These are phyloP conservation scores for Ligdia adustata DNA, from an alignment of 2,888 invertebrate genomes.

Conservation along the genomic window DNA sequence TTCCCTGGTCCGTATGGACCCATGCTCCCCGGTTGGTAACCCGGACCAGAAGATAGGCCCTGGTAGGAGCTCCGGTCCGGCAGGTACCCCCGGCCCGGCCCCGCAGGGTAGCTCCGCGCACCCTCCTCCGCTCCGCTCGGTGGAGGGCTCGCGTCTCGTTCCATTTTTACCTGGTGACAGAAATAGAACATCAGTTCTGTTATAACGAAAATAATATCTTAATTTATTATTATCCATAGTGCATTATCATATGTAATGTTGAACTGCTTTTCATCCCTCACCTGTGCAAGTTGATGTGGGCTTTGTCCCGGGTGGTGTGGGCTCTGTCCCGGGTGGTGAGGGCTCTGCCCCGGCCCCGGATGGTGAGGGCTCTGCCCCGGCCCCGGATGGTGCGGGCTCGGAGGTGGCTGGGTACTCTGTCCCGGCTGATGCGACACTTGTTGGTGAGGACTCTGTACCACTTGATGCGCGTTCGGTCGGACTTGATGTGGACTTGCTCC, in stretches of 20 bases:
- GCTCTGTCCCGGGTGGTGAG: slow-evolving; percentile 5
- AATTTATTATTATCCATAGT: too few relatives aligned
- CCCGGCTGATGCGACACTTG: background rate
- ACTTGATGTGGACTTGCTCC: too few relatives aligned
- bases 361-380: slow-evolving; percentile 37
- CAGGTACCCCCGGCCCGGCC: background rate
- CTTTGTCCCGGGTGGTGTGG: slow-evolving; percentile 5
- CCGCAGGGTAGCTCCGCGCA: background rate
- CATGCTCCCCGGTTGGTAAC: slow-evolving; percentile 25
- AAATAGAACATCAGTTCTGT: background rate
- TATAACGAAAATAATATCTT: too few relatives aligned
- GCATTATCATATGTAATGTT: too few relatives aligned
- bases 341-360: background rate
- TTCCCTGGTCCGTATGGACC: background rate
- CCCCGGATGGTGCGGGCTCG: background rate
- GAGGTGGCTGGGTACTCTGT: background rate
- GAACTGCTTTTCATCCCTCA: too few relatives aligned
- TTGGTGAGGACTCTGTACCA: background rate
- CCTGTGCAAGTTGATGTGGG: slow-evolving; percentile 6
- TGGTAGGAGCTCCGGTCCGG: background rate
- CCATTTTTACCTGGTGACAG: slow-evolving; percentile 2
- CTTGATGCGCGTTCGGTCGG: too few relatives aligned
- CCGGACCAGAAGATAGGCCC: background rate
- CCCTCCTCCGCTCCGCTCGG: slow-evolving; percentile 1
- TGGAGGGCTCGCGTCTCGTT: slow-evolving; percentile 4